Percentiles rank a stretch among this genome's conserved stretches.
Conservation (phyloP, 2,797 vertebrate genomes). For the Columba guinea region DNA sequence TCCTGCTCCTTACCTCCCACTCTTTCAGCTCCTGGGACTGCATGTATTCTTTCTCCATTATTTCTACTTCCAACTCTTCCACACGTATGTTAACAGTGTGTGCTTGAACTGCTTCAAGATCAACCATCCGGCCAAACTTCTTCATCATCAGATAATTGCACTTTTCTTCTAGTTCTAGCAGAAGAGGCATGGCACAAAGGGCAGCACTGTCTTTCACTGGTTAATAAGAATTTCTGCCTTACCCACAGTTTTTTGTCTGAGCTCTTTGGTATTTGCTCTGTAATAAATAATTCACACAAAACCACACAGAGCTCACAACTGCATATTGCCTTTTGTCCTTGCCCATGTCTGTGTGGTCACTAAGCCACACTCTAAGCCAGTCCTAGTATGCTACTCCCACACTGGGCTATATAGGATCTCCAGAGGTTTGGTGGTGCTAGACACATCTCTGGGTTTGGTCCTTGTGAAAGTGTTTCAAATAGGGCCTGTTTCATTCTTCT, state of each 20-base stretch:
- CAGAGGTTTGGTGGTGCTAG: neutral
- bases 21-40: conserved; percentile 76
- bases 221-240: neutral
- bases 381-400: neutral
- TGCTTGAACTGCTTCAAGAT: conserved; percentile 87
- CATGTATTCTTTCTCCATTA: conserved; percentile 73
- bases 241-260: neutral
- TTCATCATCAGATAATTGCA: conserved; percentile 84
- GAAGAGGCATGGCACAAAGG: neutral
- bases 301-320: neutral
- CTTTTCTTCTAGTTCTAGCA: conserved; percentile 79
- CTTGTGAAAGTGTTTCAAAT: neutral
- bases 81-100: conserved; percentile 80
- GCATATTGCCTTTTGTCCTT: neutral
- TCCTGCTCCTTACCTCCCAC: conserved; percentile 80
- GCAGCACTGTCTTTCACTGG: neutral
- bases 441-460: neutral
- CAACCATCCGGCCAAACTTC: conserved; percentile 88
- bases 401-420: neutral
- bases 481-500: neutral
- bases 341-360: neutral
- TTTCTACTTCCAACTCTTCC: conserved; percentile 86
- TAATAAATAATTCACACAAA: neutral
- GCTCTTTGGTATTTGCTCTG: neutral
- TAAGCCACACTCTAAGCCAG: neutral